These are phyloP conservation scores for Momotus momota DNA, from an alignment of 2,797 vertebrate species.

Conservation along the genomic window DNA sequence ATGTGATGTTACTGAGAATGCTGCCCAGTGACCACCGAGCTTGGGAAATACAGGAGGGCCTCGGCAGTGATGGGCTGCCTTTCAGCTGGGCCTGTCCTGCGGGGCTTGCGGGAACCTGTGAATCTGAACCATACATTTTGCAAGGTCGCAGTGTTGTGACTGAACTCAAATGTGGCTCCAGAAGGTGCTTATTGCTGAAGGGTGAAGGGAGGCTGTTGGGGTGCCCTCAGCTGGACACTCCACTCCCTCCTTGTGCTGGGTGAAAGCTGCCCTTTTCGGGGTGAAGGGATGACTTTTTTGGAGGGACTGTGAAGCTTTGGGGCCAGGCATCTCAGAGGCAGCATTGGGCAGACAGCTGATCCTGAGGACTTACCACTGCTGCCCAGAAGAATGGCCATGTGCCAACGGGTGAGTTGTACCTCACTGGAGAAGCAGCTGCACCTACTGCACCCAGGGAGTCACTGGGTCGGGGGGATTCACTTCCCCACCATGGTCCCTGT, in stretches of 20 bases:
- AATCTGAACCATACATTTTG: neutral
- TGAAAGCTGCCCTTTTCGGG: neutral
- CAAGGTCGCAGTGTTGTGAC: neutral
- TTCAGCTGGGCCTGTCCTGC: neutral
- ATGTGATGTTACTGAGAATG: too few relatives aligned
- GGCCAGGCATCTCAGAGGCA: fast-evolving
- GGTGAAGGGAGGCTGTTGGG: fast-evolving
- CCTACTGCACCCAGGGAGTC: neutral
- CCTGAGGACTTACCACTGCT: fast-evolving
- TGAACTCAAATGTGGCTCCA: neutral
- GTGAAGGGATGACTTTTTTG: fast-evolving
- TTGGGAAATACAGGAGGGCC: neutral
- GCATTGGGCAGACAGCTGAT: fast-evolving
- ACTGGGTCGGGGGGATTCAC: fast-evolving
- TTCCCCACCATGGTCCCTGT: fast-evolving
- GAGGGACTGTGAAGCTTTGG: neutral
- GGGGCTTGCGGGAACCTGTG: fast-evolving
- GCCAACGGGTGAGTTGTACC: fast-evolving
- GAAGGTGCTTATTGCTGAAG: neutral
- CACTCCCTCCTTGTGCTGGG: fast-evolving
- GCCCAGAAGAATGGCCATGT: neutral
- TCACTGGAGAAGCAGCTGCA: neutral
- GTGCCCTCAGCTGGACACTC: fast-evolving
- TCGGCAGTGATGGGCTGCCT: neutral
- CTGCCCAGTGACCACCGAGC: neutral